Conservation (phyloP, 1,140 invertebrate genomes). For the Aethina tumida region DNA sequence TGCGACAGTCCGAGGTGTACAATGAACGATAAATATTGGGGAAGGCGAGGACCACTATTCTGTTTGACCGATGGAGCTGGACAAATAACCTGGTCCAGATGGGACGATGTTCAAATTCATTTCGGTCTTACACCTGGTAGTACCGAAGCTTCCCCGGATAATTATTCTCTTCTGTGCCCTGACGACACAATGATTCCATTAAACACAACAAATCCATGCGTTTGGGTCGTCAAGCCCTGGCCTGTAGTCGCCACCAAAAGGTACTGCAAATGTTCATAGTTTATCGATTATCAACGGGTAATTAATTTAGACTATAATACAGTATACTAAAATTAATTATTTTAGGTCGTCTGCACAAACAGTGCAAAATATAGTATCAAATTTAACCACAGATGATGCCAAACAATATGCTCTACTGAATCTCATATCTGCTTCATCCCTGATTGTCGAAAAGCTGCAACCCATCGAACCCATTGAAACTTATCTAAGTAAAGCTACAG, state of each 20-base stretch:
- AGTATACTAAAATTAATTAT: slow-evolving; percentile 15
- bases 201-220: slow-evolving; percentile 47
- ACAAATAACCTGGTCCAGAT: slow-evolving; percentile 70
- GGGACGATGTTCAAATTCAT: slow-evolving; percentile 50
- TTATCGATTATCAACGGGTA: background rate
- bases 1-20: slow-evolving; percentile 58
- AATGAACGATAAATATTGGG: slow-evolving; percentile 66
- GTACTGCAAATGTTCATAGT: slow-evolving; percentile 26
- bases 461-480: slow-evolving; percentile 44
- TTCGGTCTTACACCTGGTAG: slow-evolving; percentile 46
- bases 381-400: slow-evolving; percentile 32
- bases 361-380: slow-evolving; percentile 42
- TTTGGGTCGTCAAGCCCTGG: slow-evolving; percentile 72
- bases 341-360: slow-evolving; percentile 44
- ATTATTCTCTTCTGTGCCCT: slow-evolving; percentile 67
- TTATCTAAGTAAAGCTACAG: slow-evolving; percentile 48
- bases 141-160: slow-evolving; percentile 35
- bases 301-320: slow-evolving; percentile 4
- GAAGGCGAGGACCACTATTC: slow-evolving; percentile 62
- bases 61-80: slow-evolving; percentile 68
- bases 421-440: slow-evolving; percentile 42
- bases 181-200: slow-evolving; percentile 62
- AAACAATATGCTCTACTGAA: slow-evolving; percentile 40
- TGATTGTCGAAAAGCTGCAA: slow-evolving; percentile 37
- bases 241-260: slow-evolving; percentile 52